Evolutionary conservation across 2,888 invertebrate species (phyloP), one percentile per base, ranked within the genome.

Genomic region (Opisthograptis luteolata): DNA sequence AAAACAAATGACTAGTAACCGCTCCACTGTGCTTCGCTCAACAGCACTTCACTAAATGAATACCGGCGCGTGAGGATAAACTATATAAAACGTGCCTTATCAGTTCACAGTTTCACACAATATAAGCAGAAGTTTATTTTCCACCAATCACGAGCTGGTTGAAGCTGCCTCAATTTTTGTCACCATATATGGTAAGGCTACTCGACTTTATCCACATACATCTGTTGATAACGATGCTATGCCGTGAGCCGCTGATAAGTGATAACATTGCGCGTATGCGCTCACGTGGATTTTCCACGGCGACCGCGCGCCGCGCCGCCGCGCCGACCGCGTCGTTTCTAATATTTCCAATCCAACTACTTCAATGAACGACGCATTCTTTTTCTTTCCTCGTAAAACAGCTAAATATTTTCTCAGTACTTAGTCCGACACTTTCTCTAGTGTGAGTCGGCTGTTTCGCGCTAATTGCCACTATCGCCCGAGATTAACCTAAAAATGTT

Each of bases 151-250:
- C 87, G 82, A 87, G 88, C 92, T 92, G 67, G 64, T 66, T 76
- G 85, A 81, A 87, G 88, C 92, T 92, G 75, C 70, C 71, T 79
- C 77, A 84, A 79, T 81, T 85, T 87, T 87, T 93, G 94, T 94
- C 92, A 94, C 95, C 95, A 94, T 95, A 95, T 95, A 95, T 93
- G 95, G 95, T 92, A 93, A 92, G 91, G 89, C 72, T 71, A 76
- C 70, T 70, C 66, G 68, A 70, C 64, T 66, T 72, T 74, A 73
- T 79, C 67, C 75, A 68, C 73, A 49, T 60, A 68, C 72, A 78
- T 74, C 76, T 68, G 63, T 52, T 84, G 79, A 84, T 84, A 81
- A 77, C 62, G 69, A 71, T 62, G 65, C 64, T 68, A 72, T 73
- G 68, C 66, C 66, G n/a, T n/a, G n/a, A n/a, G n/a, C n/a, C n/a